Conservation (phyloP, 2,113 vertebrate species). For the Cyanoramphus novaezelandiae region DNA sequence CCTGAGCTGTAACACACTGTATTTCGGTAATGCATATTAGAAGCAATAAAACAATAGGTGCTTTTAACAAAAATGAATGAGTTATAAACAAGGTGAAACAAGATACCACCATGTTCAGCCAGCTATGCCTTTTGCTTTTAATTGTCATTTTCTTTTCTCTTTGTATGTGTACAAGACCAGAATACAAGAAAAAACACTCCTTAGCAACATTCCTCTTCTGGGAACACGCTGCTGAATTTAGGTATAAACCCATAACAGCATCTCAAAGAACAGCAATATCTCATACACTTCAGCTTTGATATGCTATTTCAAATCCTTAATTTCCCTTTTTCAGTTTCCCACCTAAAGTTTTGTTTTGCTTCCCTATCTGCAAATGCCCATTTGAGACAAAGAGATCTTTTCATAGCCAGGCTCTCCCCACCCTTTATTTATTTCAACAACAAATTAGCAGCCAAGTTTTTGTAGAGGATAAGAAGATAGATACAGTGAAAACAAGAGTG, state of each 20-base stretch:
- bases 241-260: not conserved
- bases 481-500: conserved; percentile 18
- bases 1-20: not conserved
- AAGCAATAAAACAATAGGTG: not conserved
- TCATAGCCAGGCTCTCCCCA: not conserved
- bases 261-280: not conserved
- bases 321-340: conserved; percentile 50
- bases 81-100: conserved; percentile 11
- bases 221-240: not conserved
- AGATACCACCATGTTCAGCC: not conserved
- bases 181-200: not conserved
- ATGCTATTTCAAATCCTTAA: conserved; percentile 17
- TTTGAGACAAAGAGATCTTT: conserved; percentile 48
- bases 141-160: not conserved
- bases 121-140: not conserved
- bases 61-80: not conserved
- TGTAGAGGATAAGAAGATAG: conserved; percentile 25
- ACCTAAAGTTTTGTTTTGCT: conserved; percentile 32
- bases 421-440: conserved; percentile 44
- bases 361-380: not conserved
- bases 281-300: not conserved
- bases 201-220: conserved; percentile 36
- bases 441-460: conserved; percentile 53
- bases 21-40: not conserved
- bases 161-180: not conserved